Evolutionary conservation across 2,888 invertebrate species (phyloP), one percentile per base, ranked within the genome.

Genomic region (Xylophagus ater): DNA sequence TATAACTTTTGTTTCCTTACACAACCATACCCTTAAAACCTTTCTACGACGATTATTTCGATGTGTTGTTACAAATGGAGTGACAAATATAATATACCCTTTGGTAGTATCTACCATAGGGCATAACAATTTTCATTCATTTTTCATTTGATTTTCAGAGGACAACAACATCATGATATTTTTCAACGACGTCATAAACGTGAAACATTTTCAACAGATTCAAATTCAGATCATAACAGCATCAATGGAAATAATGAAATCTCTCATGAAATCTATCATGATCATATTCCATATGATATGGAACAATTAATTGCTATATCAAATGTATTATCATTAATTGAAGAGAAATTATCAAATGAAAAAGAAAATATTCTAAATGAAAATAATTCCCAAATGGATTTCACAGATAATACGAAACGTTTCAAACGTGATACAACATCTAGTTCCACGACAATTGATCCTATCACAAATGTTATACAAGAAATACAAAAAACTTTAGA

Each of bases 401-500:
- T n/a, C 10, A 39, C 20, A 46, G 29, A 6, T 41, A 47, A 21
- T 21, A 34, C 34, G 20, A 23, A 19, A 12, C 42, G 61, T 39
- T 49, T 49, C 32, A 59, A 57, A 49, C 53, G 61, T 37, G 67
- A 68, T 40, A 65, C 69, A 5, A 28, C 34, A 20, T n/a, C n/a
- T n/a, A n/a, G n/a, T n/a, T n/a, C n/a, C n/a, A n/a, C n/a, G n/a
- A n/a, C n/a, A n/a, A 65, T 72, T 34, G 71, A 71, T 43, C 72
- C 74, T 44, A 71, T 78, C 30, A 71, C 74, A 19, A 68, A 70
- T 47, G 72, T 73, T 25, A 72, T 78, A 42, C 70, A 74, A 52
- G 74, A 75, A 50, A 72, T 76, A 53, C 65, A 79, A 41, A 67
- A 68, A 48, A 74, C 72, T n/a, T 58, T 80, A 38, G 73, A 65